A percentile compares a stretch with the other conserved stretches of the same genome.
These are phyloP conservation scores for Bombycilla garrulus DNA, from an alignment of 2,113 vertebrate genomes.

Conservation along the genomic window DNA sequence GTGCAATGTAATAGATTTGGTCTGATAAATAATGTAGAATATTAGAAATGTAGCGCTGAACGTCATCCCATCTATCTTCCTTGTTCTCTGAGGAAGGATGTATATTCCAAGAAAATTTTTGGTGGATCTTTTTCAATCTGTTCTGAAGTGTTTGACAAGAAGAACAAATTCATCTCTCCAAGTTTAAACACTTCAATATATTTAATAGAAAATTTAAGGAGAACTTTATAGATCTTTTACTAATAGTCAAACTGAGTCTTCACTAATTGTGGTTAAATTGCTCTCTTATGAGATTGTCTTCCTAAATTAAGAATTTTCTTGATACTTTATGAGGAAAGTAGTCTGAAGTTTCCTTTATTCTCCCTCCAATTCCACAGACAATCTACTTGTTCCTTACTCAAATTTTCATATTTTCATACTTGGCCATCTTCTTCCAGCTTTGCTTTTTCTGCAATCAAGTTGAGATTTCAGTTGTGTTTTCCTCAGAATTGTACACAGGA, in stretches of 20 bases:
- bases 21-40: neutral
- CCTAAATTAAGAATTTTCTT: neutral
- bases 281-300: neutral
- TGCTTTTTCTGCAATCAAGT: neutral
- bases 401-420: neutral
- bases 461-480: neutral
- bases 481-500: neutral
- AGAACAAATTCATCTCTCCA: neutral
- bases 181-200: neutral
- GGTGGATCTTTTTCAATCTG: neutral
- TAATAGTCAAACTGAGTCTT: neutral
- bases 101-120: neutral
- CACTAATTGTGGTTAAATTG: neutral
- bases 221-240: neutral
- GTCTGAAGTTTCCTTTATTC: neutral
- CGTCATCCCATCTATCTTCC: neutral
- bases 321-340: neutral
- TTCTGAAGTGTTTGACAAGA: neutral
- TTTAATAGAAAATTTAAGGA: neutral
- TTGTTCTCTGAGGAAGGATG: neutral
- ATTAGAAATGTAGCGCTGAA: neutral
- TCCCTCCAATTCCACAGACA: neutral
- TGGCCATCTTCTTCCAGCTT: neutral
- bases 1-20: neutral
- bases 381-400: neutral